Base-by-base conservation (phyloP, 2,888 invertebrate species). In the Colletes collaris region DNA sequence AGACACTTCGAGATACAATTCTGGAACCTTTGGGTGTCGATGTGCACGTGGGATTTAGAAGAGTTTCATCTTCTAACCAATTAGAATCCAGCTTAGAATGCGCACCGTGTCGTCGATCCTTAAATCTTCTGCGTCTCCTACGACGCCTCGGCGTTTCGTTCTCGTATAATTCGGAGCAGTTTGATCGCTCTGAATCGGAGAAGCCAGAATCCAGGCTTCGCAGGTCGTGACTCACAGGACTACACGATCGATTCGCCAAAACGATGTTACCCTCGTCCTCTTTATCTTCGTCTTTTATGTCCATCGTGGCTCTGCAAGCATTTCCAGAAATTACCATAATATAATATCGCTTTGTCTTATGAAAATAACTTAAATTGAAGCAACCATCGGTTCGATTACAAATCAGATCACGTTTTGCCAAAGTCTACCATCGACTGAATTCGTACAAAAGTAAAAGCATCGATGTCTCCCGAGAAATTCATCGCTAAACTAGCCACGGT, bases 121-220 rank as follows among this genome's bases (percentile, higher is more conserved):
- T 75, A 44, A 59, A 44, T 52, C 82, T 70, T 73, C 77, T 76
- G 37, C 78, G 49, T 60, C 84, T 55, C 64, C 77, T 62, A 7
- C 73, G 74, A 58, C 79, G 64, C n/a, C 76, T 56, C 16, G 85
- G 86, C 7, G 83, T 71, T 53, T 70, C 84, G 27, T 75, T 84
- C 59, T 82, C 84, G 55, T 81, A 84, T 6, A 76, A 44, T 0
- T 85, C 89, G 10, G 90, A 90, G 64, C 90, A 91, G 40, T 90
- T 88, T n/a, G 95, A 95, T 86, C 94, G 95, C 88, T 96, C 97
- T 0, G 96, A 96, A 89, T 97, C 97, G 0, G 97, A 97, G 92
- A 97, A 97, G 1, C 97, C 97, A 0, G 97, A 97, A 92, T 97
- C 97, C 92, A 96, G 96, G 89, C 96, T 96, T 80, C 96, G 95